Evolutionary conservation across 2,797 vertebrate species (phyloP), one percentile per base, ranked within the genome.

Genomic region (Saxicola maurus): DNA sequence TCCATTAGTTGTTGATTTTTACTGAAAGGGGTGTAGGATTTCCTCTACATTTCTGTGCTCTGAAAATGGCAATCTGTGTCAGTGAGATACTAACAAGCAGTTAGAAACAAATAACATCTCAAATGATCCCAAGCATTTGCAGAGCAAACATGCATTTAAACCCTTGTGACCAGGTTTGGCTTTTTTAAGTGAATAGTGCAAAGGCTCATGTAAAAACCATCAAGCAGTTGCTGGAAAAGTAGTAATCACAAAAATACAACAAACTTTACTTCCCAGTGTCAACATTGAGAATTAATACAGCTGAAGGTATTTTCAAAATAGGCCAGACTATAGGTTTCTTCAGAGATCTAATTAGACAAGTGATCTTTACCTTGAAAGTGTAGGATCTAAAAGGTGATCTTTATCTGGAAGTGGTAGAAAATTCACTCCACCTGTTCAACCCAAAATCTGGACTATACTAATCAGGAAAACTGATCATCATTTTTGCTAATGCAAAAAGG

Each of bases 401-500:
- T 67, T 52, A 67, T 11, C 6, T 64, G 21, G 25, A 82, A 82
- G 27, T 25, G 18, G 30, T 7, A 17, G 45, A 82, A 91, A 85
- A 82, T 52, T 69, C 65, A 48, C n/a, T 59, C 42, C 12, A 73
- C 13, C 16, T 59, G 49, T 42, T 69, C 33, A 85, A 82, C 4
- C 8, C 25, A 30, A 38, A 73, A 84, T 28, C 23, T 60, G 17
- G 17, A 17, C 53, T 89, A 67, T 19, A 77, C 6, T 76, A 69
- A 76, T 31, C 30, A 66, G 13, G 42, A 71, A 84, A 90, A 79
- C 30, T 23, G 38, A 69, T 0, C 1, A 3, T 7, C 6, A 52
- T 40, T 86, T 92, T 61, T 56, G 33, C 42, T 77, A 85, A 75
- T 31, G 45, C 45, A 82, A 59, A 74, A 73, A 84, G 85, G 87